These are phyloP conservation scores for Tretioscincus oriximinensis DNA, from an alignment of 2,113 vertebrate species.

Conservation along the genomic window DNA sequence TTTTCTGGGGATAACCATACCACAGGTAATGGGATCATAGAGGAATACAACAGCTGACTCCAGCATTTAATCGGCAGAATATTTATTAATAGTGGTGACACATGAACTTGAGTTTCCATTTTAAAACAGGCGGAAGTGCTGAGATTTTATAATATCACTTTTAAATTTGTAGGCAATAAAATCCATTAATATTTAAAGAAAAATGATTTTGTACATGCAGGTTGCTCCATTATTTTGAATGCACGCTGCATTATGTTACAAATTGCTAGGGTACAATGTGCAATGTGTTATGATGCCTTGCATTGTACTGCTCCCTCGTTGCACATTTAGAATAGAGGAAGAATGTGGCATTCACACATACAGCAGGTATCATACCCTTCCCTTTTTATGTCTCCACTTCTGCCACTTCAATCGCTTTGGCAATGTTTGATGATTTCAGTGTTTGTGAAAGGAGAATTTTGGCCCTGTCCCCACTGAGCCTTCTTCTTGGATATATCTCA, in stretches of 20 bases:
- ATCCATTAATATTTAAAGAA: conserved; percentile 2
- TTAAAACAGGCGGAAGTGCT: not conserved
- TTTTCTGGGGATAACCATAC: conserved; percentile 23
- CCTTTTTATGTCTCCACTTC: too few relatives aligned
- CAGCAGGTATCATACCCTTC: too few relatives aligned
- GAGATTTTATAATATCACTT: not conserved
- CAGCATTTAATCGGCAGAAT: conserved; percentile 2
- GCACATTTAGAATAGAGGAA: too few relatives aligned
- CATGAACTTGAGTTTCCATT: not conserved
- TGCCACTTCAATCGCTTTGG: too few relatives aligned
- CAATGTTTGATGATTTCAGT: too few relatives aligned
- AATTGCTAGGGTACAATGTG: not conserved
- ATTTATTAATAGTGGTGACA: not conserved
- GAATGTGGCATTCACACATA: too few relatives aligned
- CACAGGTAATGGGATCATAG: conserved; percentile 24
- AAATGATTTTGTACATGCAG: not conserved
- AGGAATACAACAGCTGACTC: not conserved
- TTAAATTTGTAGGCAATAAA: not conserved
- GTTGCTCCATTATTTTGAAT: not conserved
- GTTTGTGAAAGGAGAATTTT: too few relatives aligned
- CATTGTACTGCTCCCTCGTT: too few relatives aligned
- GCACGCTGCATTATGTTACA: not conserved
- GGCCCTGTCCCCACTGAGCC: too few relatives aligned
- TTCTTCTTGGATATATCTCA: too few relatives aligned
- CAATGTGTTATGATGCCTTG: too few relatives aligned